Conservation (phyloP, 2,797 vertebrate species). For the Tragelaphus oryx region DNA sequence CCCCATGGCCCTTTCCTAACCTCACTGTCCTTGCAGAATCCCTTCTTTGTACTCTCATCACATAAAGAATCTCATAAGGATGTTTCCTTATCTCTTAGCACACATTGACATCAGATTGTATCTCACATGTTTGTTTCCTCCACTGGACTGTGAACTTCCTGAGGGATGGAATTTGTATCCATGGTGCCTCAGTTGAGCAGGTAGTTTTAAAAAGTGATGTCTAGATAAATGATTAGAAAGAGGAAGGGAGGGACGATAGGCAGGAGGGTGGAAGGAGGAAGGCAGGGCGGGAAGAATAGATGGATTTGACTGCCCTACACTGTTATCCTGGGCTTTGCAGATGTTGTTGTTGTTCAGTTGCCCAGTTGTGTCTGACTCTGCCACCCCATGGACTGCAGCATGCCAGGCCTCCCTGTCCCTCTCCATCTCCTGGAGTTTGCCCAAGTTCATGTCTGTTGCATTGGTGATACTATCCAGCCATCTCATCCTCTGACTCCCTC, state of each 20-base stretch:
- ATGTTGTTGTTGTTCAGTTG: neutral
- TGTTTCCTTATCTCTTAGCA: neutral
- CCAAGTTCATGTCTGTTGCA: neutral
- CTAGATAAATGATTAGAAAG: neutral
- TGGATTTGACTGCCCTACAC: neutral
- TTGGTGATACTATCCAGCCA: neutral
- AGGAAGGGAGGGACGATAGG: neutral
- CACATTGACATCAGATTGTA: neutral
- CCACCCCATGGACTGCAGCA: neutral
- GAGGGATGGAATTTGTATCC: neutral
- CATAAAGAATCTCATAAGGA: neutral
- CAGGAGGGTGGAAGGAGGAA: neutral
- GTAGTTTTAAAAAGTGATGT: neutral
- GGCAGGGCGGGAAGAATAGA: neutral
- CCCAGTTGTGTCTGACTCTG: neutral
- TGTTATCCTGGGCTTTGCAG: neutral
- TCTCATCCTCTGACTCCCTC: neutral
- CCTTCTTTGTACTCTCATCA: neutral
- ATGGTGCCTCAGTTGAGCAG: neutral
- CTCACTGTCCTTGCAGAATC: neutral
- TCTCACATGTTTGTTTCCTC: neutral
- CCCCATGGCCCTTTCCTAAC: neutral
- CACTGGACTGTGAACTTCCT: neutral
- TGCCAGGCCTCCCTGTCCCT: neutral
- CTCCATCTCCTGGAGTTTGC: neutral